These are phyloP conservation scores for Criorhina ranunculi DNA, from an alignment of 2,888 invertebrate genomes.

Conservation along the genomic window DNA sequence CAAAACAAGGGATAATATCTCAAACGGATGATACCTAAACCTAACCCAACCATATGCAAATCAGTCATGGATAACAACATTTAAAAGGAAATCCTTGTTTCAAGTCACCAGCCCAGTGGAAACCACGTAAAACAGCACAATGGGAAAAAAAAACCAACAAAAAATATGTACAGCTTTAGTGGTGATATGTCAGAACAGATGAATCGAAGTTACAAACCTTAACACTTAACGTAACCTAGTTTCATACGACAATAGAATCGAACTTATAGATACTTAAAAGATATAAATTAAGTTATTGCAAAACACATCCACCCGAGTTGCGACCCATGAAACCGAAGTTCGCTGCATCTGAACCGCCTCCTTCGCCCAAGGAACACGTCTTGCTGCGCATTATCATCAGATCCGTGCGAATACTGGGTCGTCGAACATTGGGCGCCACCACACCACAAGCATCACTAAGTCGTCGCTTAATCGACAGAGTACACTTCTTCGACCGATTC, in stretches of 20 bases:
- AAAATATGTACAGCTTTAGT: constrained; percentile 14
- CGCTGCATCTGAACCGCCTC: constrained; percentile 86
- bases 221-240: constrained; percentile 10
- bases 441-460: constrained; percentile 95
- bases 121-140: not conserved
- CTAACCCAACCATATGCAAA: constrained; percentile 52
- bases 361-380: constrained; percentile 90
- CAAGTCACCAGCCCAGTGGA: not conserved
- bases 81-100: not conserved
- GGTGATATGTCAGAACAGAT: constrained; percentile 60
- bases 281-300: constrained; percentile 84
- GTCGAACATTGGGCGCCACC: constrained; percentile 93
- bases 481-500: constrained; percentile 89
- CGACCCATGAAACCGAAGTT: constrained; percentile 85
- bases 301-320: constrained; percentile 84
- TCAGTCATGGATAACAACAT: constrained; percentile 32
- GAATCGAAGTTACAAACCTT: constrained; percentile 28
- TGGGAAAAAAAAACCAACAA: not conserved
- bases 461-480: constrained; percentile 92
- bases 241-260: not conserved
- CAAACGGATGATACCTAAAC: constrained; percentile 15
- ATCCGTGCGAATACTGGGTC: constrained; percentile 95
- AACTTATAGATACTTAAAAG: constrained; percentile 27
- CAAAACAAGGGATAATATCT: constrained; percentile 20
- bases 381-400: constrained; percentile 94